Evolutionary conservation across 2,888 invertebrate species (phyloP), one percentile per base, ranked within the genome.

Genomic region (Lasioglossum morio): DNA sequence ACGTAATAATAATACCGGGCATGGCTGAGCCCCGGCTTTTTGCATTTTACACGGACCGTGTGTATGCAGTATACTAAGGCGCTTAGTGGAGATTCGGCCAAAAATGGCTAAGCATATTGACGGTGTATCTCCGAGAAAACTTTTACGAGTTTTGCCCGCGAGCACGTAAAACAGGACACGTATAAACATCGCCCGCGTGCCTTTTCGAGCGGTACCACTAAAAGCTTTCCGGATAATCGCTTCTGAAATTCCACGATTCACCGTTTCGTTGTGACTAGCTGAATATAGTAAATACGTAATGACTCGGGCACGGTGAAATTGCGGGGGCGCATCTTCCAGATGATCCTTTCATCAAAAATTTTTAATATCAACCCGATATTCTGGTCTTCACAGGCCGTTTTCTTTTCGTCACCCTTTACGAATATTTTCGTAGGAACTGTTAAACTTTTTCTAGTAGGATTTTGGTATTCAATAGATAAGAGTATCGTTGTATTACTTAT

Each of bases 21-120:
- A 69, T 37, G 73, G 81, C 75, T 84, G 76, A 86, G 81, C 80
- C 23, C n/a, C 34, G 23, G 77, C 60, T 86, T 63, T 84, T 81
- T 81, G 79, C 77, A 60, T 83, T 86, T 88, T 88, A 80, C 72
- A 85, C 73, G 78, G 76, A 19, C 53, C 72, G 40, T 8, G 77
- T 79, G 70, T 46, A 63, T 76, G 34, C 72, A 53, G 66, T 69
- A 27, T 70, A 77, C 76, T 81, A 79, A 86, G 81, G 40, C 79
- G 87, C 81, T 88, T 85, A 87, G 72, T 46, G 73, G 75, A 86
- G 82, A 82, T 89, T 87, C 83, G 81, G 60, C 84, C 82, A 81
- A 89, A 89, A 89, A 87, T 85, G 81, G 85, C 66, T 72, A 74
- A 83, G 80, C 86, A 86, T 85, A 89, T 89, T 78, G 88, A 88